Evolutionary conservation across 2,888 invertebrate genomes (phyloP).

Genomic region (Lochmaea capreae): DNA sequence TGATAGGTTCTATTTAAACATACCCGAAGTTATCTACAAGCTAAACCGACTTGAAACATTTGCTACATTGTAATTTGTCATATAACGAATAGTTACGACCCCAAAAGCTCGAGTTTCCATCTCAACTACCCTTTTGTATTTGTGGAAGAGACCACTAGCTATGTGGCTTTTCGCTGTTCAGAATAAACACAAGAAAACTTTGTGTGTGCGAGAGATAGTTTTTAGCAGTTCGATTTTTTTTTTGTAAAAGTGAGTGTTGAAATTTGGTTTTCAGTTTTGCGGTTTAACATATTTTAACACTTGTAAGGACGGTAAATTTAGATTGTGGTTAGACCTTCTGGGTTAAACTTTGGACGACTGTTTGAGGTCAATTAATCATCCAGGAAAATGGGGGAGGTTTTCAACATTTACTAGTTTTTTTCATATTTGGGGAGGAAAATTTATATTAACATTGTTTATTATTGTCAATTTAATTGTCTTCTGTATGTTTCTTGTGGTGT

Average conservation of each 20-base stretch:
- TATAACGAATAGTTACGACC: conserved; percentile 27
- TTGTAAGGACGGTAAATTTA: not conserved
- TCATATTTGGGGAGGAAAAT: too few species aligned
- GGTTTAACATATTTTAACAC: not conserved
- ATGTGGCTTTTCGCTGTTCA: conserved; percentile 21
- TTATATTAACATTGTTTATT: too few species aligned
- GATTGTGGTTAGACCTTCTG: too few species aligned
- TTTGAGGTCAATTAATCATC: too few species aligned
- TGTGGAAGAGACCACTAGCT: conserved; percentile 14
- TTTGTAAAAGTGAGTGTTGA: not conserved
- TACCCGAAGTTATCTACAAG: conserved; percentile 22
- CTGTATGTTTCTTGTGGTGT: too few species aligned
- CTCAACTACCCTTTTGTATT: conserved; percentile 25
- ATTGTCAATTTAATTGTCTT: too few species aligned
- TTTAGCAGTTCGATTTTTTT: not conserved
- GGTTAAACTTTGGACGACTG: too few species aligned
- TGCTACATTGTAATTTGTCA: conserved; percentile 31
- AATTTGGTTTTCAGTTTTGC: not conserved
- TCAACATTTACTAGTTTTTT: too few species aligned
- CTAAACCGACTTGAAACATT: conserved; percentile 28
- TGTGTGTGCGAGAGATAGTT: not conserved
- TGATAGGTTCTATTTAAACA: conserved; percentile 29
- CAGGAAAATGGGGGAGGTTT: too few species aligned
- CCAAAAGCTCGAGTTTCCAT: conserved; percentile 22
- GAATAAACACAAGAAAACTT: conserved; percentile 13